Evolutionary conservation across 2,888 invertebrate species (phyloP).

Genomic region (Heteromyza rotundicornis): DNA sequence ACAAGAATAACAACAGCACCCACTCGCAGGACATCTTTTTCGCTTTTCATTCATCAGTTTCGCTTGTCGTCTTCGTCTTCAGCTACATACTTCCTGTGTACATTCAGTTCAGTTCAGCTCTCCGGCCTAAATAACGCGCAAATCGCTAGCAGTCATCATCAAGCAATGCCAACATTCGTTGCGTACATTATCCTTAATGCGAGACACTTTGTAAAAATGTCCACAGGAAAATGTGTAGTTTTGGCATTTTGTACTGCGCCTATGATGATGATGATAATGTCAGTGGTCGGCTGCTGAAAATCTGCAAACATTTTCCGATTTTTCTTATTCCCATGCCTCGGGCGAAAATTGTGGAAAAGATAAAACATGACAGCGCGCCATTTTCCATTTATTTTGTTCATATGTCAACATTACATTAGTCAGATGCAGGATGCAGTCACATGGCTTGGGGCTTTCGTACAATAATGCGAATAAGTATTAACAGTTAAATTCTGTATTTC

Average conservation of each 20-base stretch:
- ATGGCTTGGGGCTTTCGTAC: too few species aligned
- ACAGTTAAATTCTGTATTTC: too few species aligned
- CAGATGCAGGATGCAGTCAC: too few species aligned
- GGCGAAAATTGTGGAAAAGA: not conserved
- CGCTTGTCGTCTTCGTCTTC: constrained; percentile 1
- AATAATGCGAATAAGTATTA: too few species aligned
- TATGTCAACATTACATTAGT: too few species aligned
- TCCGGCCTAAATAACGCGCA: constrained; percentile 44
- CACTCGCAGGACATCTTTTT: not conserved
- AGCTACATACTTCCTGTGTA: not conserved
- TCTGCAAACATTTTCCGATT: too few species aligned
- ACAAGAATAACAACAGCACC: too few species aligned
- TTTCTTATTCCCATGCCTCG: too few species aligned
- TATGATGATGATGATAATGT: not conserved
- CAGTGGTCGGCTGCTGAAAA: not conserved
- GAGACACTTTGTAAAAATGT: not conserved
- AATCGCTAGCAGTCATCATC: constrained; percentile 44
- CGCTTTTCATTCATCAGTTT: constrained; percentile 3
- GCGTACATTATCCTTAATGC: not conserved
- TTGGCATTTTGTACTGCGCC: not conserved
- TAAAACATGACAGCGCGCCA: constrained; percentile 33
- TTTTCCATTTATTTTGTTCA: constrained; percentile 32
- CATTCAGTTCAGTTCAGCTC: not conserved
- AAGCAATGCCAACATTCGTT: not conserved
- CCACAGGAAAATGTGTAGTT: too few species aligned